Evolutionary conservation across 1,140 invertebrate species (phyloP).

Genomic region (Sesamia nonagrioides): DNA sequence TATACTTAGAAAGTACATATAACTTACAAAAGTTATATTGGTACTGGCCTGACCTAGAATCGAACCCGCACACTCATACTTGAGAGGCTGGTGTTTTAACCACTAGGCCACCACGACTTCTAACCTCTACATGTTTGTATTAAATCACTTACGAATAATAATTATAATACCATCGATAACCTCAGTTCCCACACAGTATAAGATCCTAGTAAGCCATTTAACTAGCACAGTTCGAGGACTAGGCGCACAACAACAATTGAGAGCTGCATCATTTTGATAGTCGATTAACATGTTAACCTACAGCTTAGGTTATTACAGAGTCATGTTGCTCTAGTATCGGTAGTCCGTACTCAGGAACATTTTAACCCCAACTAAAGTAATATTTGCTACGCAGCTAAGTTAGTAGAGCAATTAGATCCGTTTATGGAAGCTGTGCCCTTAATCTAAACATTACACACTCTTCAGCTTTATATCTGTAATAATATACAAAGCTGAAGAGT

Average conservation of each 20-base stretch:
- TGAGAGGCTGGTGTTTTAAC: too few relatives aligned
- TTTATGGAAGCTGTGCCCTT: too few relatives aligned
- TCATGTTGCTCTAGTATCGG: conserved; percentile 21
- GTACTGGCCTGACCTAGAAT: too few relatives aligned
- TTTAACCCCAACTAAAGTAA: background rate
- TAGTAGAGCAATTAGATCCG: background rate
- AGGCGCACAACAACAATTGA: background rate
- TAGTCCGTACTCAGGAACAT: conserved; percentile 17
- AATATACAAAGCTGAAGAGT: too few relatives aligned
- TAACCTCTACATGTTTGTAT: background rate
- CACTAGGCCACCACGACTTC: too few relatives aligned
- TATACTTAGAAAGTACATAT: too few relatives aligned
- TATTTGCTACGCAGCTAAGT: background rate
- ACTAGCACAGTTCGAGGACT: background rate
- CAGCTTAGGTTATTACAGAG: conserved; percentile 1
- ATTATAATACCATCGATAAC: background rate
- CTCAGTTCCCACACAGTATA: background rate
- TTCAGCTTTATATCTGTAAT: too few relatives aligned
- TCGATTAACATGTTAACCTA: conserved; percentile 13
- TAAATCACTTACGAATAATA: background rate
- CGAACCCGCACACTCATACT: too few relatives aligned
- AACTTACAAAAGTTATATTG: too few relatives aligned
- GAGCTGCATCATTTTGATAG: conserved; percentile 28
- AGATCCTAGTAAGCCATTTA: background rate
- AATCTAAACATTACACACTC: too few relatives aligned